These are phyloP conservation scores for Glyphotaelius pellucidus DNA, from an alignment of 2,888 invertebrate species.

Conservation along the genomic window DNA sequence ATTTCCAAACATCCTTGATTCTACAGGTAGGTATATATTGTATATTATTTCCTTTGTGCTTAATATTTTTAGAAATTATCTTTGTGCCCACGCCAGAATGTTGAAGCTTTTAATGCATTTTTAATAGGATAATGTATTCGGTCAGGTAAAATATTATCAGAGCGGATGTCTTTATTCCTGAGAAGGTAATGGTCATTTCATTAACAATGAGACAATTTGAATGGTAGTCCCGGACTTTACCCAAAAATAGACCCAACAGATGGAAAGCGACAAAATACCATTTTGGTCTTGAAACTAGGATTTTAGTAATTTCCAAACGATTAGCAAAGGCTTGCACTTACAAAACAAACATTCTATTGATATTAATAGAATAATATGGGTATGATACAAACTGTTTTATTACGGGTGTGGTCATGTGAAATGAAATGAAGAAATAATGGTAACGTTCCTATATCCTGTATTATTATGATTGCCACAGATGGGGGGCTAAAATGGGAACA, in stretches of 20 bases:
- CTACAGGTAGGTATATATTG: background rate
- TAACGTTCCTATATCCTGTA: background rate
- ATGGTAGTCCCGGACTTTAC: background rate
- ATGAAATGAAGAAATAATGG: background rate
- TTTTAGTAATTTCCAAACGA: background rate
- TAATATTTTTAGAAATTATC: background rate
- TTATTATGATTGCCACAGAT: background rate
- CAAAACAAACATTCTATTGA: background rate
- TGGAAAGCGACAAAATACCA: constrained; percentile 17
- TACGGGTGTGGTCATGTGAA: background rate
- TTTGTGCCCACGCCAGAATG: background rate
- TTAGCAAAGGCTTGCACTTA: background rate
- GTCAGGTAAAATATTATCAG: constrained; percentile 3
- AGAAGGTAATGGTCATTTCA: constrained; percentile 21
- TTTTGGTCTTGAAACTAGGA: background rate
- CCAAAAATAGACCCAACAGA: constrained; percentile 20
- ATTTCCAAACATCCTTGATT: background rate
- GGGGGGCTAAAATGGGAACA: background rate
- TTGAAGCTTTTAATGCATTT: constrained; percentile 11
- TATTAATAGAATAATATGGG: background rate
- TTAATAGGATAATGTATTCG: constrained; percentile 28
- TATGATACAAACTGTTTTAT: background rate
- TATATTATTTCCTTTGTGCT: background rate
- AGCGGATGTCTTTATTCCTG: constrained; percentile 26
- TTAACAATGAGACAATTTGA: constrained; percentile 30